Evolutionary conservation across 2,113 vertebrate genomes (phyloP).

Genomic region (Sinocyclocheilus maitianheensis): DNA sequence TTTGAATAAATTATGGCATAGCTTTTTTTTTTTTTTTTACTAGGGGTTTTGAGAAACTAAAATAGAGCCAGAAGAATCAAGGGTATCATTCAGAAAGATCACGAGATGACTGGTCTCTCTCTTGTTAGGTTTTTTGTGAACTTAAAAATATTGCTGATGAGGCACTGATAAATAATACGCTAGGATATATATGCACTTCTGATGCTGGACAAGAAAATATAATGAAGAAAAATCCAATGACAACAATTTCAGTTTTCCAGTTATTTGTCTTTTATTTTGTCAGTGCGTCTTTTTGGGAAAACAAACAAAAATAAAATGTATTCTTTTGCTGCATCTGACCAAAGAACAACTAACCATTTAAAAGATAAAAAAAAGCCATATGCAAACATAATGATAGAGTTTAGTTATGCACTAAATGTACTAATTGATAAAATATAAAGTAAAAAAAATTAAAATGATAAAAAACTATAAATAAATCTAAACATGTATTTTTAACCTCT

Average conservation of each 20-base stretch:
- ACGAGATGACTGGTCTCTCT: neutral
- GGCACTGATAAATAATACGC: neutral
- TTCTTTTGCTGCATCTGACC: too few species aligned
- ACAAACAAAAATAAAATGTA: neutral
- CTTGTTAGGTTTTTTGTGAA: neutral
- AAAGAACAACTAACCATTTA: too few species aligned
- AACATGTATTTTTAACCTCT: too few species aligned
- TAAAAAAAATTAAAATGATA: too few species aligned
- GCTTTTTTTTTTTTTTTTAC: too few species aligned
- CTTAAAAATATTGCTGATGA: neutral
- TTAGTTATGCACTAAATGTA: neutral
- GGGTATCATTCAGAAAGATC: neutral
- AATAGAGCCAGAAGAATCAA: neutral
- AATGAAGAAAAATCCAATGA: neutral
- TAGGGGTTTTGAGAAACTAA: too few species aligned
- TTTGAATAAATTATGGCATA: too few species aligned
- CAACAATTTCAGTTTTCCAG: neutral
- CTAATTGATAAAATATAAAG: neutral
- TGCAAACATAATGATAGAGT: neutral
- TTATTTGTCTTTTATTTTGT: neutral
- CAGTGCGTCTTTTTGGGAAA: neutral
- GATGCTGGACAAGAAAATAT: neutral
- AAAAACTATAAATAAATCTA: too few species aligned
- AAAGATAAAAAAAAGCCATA: too few species aligned
- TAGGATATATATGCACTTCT: too few species aligned